These are phyloP conservation scores for Ahaetulla prasina DNA, from an alignment of 2,113 vertebrate genomes.

Conservation along the genomic window DNA sequence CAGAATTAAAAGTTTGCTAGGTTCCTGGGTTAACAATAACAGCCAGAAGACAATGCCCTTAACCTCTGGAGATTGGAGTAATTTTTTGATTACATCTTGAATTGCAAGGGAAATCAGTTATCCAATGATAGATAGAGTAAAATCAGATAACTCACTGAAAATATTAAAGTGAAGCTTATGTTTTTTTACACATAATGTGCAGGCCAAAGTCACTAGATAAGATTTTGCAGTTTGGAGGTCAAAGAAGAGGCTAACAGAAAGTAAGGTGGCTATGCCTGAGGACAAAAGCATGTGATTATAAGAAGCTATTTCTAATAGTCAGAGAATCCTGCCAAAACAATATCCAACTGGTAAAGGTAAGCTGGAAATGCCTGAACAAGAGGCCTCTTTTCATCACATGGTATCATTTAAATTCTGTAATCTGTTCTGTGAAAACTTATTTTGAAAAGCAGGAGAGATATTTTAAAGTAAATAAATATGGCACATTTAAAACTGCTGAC, in stretches of 20 bases:
- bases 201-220: not conserved
- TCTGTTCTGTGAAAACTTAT: not conserved
- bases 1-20: not conserved
- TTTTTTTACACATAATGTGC: not conserved
- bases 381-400: no score
- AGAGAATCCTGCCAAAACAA: no score
- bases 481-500: not conserved
- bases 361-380: no score
- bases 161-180: not conserved
- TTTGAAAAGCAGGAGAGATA: not conserved
- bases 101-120: not conserved
- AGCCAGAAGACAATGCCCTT: not conserved
- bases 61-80: not conserved
- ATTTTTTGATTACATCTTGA: not conserved
- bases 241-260: not conserved
- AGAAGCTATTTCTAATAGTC: not conserved
- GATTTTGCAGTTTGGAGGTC: not conserved
- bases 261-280: not conserved
- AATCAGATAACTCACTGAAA: not conserved
- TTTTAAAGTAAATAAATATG: not conserved
- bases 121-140: not conserved
- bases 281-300: not conserved
- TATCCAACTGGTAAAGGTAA: no score
- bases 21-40: not conserved
- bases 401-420: not conserved